These are phyloP conservation scores for Rhyzopertha dominica DNA, from an alignment of 1,140 invertebrate species.

Conservation along the genomic window DNA sequence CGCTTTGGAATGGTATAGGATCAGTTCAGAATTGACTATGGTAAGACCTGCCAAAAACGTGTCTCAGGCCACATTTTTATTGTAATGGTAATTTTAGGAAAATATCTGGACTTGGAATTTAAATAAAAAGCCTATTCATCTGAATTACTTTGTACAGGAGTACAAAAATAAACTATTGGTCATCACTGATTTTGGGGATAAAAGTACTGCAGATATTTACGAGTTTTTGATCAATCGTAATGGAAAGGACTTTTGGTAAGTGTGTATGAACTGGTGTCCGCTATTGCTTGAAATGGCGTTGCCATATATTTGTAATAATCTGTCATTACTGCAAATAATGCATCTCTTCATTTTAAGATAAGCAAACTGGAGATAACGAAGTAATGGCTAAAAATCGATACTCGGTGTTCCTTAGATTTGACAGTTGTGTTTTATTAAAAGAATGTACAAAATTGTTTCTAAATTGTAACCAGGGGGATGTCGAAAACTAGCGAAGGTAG, in stretches of 20 bases:
- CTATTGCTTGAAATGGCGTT: conserved; percentile 5
- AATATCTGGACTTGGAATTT: conserved; percentile 21
- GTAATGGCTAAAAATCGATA: too few relatives aligned
- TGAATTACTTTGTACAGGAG: conserved; percentile 21
- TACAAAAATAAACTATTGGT: conserved; percentile 16
- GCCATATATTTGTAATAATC: conserved; percentile 3
- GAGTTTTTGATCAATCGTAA: conserved; percentile 18
- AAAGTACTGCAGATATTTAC: conserved; percentile 19
- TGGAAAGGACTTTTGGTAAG: conserved; percentile 10
- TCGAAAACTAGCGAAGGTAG: too few relatives aligned
- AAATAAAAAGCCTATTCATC: conserved; percentile 15
- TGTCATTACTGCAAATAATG: too few relatives aligned
- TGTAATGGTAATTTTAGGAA: conserved; percentile 18
- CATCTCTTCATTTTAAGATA: too few relatives aligned
- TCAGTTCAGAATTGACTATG: not conserved
- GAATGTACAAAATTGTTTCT: too few relatives aligned
- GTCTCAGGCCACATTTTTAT: too few relatives aligned
- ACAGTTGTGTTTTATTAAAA: too few relatives aligned
- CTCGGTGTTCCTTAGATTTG: too few relatives aligned
- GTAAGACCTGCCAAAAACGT: conserved; percentile 3
- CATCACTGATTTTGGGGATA: conserved; percentile 8
- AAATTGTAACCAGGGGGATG: too few relatives aligned
- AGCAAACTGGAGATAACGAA: too few relatives aligned
- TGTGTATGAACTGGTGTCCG: not conserved
- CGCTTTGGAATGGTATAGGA: conserved; percentile 2